Base-by-base conservation (phyloP, 2,113 vertebrate species). In the Drymodes brunneopygia region DNA sequence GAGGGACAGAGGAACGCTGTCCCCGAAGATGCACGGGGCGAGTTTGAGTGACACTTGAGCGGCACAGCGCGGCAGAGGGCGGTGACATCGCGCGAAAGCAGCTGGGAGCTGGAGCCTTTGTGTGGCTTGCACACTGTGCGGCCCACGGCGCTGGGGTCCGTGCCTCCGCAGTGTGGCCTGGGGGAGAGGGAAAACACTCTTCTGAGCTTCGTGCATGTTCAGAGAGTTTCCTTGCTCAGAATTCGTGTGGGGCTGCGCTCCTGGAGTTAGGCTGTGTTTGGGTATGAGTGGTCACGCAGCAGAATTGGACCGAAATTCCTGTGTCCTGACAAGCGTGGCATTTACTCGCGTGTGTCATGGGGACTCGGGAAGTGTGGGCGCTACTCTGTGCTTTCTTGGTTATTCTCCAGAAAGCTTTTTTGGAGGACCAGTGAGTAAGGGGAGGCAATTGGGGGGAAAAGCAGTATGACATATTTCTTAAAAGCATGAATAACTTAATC, bases 71-170 rank as follows among this genome's bases (percentile, higher is more conserved):
- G 36, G 51, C 56, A 20, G 44, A 1, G 12, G 2, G 65, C 2
- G 18, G 70, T 22, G 71, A 5, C 33, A 29, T 7, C 2, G 13
- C 18, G 21, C 2, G 3, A 3, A 11, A 36, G 42, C 42, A 4
- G 29, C 50, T 10, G 50, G 44, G 56, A 42, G 19, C 14, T 8
- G 9, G n/a, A 44, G 65, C 21, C 16, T n/a, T 18, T 20, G 71
- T 69, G 72, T 47, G 0, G 0, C 19, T 11, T 29, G 44, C 18
- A 8, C 5, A 0, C 23, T 22, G 24, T n/a, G 87, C 17, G 40
- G 40, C 31, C 54, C 1, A 0, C 21, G 1, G 67, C 11, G 5
- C n/a, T 58, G n/a, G 14, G 6, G 36, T 6, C 21, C 1, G 0
- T 40, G 81, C 27, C 16, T 24, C 3, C 0, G 15, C 33, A 12